Conservation (phyloP, 2,113 vertebrate genomes). For the Cheilinus undulatus region DNA sequence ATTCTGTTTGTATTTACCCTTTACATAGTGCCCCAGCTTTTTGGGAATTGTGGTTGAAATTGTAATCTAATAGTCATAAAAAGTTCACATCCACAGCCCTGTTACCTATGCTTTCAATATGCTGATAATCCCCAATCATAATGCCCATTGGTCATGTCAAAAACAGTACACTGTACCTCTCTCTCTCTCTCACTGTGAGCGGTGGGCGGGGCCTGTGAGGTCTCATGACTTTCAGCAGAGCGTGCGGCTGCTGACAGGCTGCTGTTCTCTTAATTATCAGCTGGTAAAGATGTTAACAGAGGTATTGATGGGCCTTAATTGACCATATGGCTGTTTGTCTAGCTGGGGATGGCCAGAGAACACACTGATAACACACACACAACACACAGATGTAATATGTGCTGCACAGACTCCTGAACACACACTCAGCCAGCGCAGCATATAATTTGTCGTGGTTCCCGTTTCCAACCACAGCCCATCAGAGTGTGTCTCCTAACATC, state of each 20-base stretch:
- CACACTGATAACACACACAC: conserved; percentile 28
- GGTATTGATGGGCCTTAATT: conserved; percentile 82
- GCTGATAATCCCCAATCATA: no score
- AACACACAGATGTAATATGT: conserved; percentile 28
- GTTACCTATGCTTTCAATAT: no score
- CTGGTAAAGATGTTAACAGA: conserved; percentile 70
- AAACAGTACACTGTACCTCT: neutral
- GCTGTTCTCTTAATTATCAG: conserved; percentile 78
- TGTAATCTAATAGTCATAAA: no score
- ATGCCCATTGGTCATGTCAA: neutral
- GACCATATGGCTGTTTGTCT: conserved; percentile 79
- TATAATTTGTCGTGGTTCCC: conserved; percentile 43
- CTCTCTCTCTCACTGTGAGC: conserved; percentile 1
- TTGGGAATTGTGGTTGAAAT: no score
- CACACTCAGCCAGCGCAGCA: conserved; percentile 25
- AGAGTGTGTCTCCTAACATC: conserved; percentile 54
- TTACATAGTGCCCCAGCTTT: no score
- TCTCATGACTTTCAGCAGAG: conserved; percentile 47
- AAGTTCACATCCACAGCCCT: no score
- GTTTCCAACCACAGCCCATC: conserved; percentile 50
- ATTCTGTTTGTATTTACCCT: no score
- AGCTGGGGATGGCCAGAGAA: conserved; percentile 65
- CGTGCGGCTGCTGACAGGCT: conserved; percentile 60
- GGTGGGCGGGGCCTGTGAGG: conserved; percentile 25
- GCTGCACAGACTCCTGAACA: conserved; percentile 1